These are phyloP conservation scores for Chaunax sp. DNA, from an alignment of 2,797 vertebrate species.

Conservation along the genomic window DNA sequence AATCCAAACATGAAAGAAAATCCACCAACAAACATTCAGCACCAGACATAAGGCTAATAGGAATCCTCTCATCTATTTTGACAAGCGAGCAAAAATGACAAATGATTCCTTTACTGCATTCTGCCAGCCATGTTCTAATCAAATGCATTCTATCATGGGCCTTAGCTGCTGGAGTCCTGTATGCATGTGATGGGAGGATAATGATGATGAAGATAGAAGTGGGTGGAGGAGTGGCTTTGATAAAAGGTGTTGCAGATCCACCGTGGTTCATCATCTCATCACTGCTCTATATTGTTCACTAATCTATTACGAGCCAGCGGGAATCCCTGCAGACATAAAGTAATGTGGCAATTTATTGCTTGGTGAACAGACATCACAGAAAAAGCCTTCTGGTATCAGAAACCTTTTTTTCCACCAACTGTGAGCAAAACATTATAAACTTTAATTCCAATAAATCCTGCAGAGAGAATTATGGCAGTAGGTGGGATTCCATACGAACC, in stretches of 20 bases:
- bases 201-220: conserved; percentile 23
- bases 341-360: conserved; percentile 53
- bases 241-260: conserved; percentile 36
- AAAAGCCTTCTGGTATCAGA: conserved; percentile 26
- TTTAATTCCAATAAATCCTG: conserved; percentile 38
- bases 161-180: conserved; percentile 3
- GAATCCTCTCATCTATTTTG: too few relatives aligned
- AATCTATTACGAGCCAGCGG: conserved; percentile 37
- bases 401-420: conserved; percentile 19
- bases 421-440: conserved; percentile 14
- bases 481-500: conserved; percentile 80
- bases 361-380: conserved; percentile 37
- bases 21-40: too few relatives aligned
- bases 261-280: conserved; percentile 27
- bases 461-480: conserved; percentile 22
- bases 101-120: conserved; percentile 6
- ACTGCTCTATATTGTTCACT: conserved; percentile 28
- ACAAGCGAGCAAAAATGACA: not conserved
- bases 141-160: conserved; percentile 12
- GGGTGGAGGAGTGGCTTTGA: conserved; percentile 4
- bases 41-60: too few relatives aligned
- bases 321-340: conserved; percentile 46
- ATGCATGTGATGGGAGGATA: conserved; percentile 8
- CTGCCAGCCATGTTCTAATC: conserved; percentile 9
- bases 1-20: not conserved